These are phyloP conservation scores for Arothron firmamentum DNA, from an alignment of 2,113 vertebrate species.

Conservation along the genomic window DNA sequence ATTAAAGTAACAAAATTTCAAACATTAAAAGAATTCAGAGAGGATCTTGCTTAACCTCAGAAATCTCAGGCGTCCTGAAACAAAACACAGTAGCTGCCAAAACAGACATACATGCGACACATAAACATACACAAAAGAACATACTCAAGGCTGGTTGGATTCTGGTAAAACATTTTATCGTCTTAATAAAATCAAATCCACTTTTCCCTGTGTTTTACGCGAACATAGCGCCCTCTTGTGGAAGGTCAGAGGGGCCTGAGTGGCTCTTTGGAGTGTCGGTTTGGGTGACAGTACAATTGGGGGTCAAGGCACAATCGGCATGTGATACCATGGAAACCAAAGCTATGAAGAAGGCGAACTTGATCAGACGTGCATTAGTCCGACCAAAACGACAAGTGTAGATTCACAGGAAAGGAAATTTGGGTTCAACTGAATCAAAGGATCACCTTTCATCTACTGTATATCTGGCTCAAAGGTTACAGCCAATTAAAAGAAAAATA, in stretches of 20 bases:
- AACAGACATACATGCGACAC: not conserved
- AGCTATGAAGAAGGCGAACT: constrained; percentile 10
- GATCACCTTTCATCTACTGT: constrained; percentile 47
- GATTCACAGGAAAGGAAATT: constrained; percentile 63
- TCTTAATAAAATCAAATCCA: constrained; percentile 64
- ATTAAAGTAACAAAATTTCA: too few relatives aligned
- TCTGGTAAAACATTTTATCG: constrained; percentile 70
- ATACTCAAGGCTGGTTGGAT: constrained; percentile 20
- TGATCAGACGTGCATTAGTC: constrained; percentile 11
- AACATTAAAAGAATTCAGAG: too few relatives aligned
- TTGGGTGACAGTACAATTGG: constrained; percentile 30
- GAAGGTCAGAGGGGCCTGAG: constrained; percentile 40
- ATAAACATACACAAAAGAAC: not conserved
- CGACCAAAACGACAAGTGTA: constrained; percentile 60
- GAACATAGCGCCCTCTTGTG: constrained; percentile 48
- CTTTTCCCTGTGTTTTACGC: constrained; percentile 52
- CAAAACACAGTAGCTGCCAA: too few relatives aligned
- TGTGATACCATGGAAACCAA: constrained; percentile 45
- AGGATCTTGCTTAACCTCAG: too few relatives aligned
- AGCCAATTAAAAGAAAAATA: constrained; percentile 33
- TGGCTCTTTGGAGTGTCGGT: constrained; percentile 57
- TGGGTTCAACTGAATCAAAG: constrained; percentile 56
- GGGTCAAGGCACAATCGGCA: constrained; percentile 39
- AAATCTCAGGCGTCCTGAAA: too few relatives aligned
- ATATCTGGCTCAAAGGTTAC: constrained; percentile 48